These are phyloP conservation scores for Zaprionus ghesquierei DNA, from an alignment of 1,140 invertebrate species.

Conservation along the genomic window DNA sequence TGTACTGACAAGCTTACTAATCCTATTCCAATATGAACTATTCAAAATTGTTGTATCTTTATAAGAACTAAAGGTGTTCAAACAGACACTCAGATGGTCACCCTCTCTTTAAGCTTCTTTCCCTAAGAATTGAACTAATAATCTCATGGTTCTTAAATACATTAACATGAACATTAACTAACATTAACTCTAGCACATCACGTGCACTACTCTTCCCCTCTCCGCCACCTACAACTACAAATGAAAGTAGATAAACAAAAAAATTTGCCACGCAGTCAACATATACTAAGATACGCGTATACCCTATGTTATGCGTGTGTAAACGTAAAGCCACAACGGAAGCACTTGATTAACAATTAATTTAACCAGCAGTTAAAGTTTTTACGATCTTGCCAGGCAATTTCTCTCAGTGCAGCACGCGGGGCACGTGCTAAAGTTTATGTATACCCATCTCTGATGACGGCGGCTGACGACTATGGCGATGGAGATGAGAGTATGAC, in stretches of 20 bases:
- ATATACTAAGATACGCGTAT: no score
- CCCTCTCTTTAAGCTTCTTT: neutral
- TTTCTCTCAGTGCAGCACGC: neutral
- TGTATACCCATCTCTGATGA: conserved; percentile 58
- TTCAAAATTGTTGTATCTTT: no score
- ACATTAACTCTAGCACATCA: neutral
- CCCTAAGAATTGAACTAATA: neutral
- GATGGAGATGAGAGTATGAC: conserved; percentile 50
- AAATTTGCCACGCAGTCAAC: neutral
- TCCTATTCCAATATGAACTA: no score
- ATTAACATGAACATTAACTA: neutral
- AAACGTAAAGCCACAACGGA: neutral
- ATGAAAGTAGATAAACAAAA: conserved; percentile 6
- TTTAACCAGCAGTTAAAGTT: neutral
- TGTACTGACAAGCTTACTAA: no score
- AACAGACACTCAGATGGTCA: no score
- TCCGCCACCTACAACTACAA: no score
- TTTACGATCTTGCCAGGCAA: conserved; percentile 4
- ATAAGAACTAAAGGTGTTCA: no score
- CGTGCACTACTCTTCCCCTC: neutral
- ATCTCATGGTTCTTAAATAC: neutral
- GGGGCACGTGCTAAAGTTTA: conserved; percentile 69
- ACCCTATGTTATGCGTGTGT: neutral
- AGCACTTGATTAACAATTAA: conserved; percentile 35
- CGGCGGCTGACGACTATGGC: conserved; percentile 39